Evolutionary conservation across 2,113 vertebrate genomes (phyloP).

Genomic region (Gymnorhina tibicen): DNA sequence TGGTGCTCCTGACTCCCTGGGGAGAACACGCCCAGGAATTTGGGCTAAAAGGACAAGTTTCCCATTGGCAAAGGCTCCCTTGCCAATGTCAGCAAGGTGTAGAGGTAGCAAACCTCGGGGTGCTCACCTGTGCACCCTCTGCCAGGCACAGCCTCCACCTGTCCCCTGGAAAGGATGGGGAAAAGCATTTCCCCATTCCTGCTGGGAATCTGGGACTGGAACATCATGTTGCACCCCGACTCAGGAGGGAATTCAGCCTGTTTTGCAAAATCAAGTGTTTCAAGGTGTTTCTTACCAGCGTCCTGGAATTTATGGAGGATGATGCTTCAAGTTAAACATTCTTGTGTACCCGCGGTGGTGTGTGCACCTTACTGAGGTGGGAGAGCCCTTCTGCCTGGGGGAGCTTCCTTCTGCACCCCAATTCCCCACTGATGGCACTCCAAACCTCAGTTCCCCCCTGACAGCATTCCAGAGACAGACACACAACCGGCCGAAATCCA

Average conservation of each 20-base stretch:
- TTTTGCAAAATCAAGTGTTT: neutral
- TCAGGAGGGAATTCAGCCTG: neutral
- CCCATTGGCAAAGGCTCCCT: neutral
- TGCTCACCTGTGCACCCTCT: neutral
- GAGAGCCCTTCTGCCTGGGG: neutral
- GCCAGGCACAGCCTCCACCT: neutral
- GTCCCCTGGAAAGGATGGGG: neutral
- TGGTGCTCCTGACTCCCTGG: neutral
- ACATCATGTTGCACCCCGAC: rapidly evolving
- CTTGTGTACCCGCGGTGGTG: neutral
- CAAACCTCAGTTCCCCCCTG: neutral
- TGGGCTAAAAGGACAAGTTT: neutral
- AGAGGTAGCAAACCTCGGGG: neutral
- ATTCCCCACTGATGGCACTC: neutral
- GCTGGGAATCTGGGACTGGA: neutral
- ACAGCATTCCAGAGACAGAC: neutral
- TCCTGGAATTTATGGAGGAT: neutral
- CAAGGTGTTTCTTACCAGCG: neutral
- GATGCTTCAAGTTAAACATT: neutral
- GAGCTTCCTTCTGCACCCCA: neutral
- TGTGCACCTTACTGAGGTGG: neutral
- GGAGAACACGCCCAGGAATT: neutral
- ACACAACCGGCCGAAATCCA: neutral
- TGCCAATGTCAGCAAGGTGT: neutral
- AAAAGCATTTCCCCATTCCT: neutral